Conservation (phyloP, 2,797 vertebrate genomes). For the Valencia hispanica region DNA sequence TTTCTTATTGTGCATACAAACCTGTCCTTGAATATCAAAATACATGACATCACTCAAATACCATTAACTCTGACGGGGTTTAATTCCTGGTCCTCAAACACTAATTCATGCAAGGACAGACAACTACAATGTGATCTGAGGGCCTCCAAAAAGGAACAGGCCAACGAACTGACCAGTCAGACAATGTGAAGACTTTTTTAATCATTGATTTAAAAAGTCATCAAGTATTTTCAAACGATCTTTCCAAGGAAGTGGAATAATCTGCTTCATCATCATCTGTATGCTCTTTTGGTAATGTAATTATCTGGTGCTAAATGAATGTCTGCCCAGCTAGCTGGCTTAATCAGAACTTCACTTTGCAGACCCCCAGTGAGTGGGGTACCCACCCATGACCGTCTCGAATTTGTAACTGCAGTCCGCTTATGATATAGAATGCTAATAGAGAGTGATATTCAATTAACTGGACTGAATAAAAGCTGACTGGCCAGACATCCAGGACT, state of each 20-base stretch:
- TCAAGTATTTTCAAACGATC: slow-evolving; percentile 14
- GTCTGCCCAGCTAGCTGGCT: slow-evolving; percentile 40
- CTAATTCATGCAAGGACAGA: neutral
- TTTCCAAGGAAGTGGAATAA: slow-evolving; percentile 31
- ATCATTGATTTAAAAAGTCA: neutral
- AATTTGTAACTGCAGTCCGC: slow-evolving; percentile 54
- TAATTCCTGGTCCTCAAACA: neutral
- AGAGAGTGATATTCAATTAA: slow-evolving; percentile 60
- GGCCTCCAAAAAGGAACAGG: neutral
- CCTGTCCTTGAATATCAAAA: neutral
- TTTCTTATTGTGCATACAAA: neutral
- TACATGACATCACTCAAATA: neutral
- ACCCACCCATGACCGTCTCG: slow-evolving; percentile 55
- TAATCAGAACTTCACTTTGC: slow-evolving; percentile 55
- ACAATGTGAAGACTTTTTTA: neutral
- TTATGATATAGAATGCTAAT: slow-evolving; percentile 50
- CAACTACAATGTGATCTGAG: neutral
- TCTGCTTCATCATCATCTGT: slow-evolving; percentile 32
- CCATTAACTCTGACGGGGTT: neutral
- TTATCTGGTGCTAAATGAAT: slow-evolving; percentile 55
- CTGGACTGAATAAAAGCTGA: slow-evolving; percentile 43
- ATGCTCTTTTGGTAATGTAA: slow-evolving; percentile 55
- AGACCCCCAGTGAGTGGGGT: slow-evolving; percentile 40
- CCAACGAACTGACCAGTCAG: neutral
- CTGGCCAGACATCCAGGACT: slow-evolving; percentile 19